Conservation (phyloP, 2,797 vertebrate genomes). For the Phataginus tricuspis region DNA sequence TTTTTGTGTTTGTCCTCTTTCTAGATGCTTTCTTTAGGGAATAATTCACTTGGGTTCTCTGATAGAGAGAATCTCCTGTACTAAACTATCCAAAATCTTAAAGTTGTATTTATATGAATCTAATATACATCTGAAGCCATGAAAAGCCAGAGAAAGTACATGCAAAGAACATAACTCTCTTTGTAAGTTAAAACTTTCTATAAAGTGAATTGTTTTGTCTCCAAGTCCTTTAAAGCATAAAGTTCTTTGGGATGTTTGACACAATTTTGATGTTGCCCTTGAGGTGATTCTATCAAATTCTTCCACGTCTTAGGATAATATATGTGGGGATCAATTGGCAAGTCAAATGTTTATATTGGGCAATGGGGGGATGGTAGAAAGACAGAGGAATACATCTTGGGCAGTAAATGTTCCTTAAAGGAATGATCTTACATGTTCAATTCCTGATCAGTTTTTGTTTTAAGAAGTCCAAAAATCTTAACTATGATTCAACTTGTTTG, state of each 20-base stretch:
- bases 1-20: slow-evolving; percentile 44
- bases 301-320: neutral
- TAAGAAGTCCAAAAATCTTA: neutral
- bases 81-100: slow-evolving; percentile 33
- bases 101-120: neutral
- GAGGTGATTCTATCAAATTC: neutral
- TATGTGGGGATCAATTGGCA: neutral
- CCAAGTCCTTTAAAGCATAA: neutral
- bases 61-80: neutral
- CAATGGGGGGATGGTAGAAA: neutral
- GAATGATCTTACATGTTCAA: neutral
- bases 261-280: neutral
- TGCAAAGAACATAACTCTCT: neutral
- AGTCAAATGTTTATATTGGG: neutral
- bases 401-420: neutral
- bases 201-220: neutral
- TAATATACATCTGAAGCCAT: neutral
- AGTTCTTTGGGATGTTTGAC: neutral
- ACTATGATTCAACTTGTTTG: neutral
- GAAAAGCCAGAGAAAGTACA: neutral
- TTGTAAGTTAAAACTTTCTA: slow-evolving; percentile 13
- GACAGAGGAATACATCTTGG: neutral
- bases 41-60: slow-evolving; percentile 22
- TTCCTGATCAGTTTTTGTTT: neutral
- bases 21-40: slow-evolving; percentile 51